Conservation (phyloP, 1,140 invertebrate genomes). For the Melipona quadrifasciata region DNA sequence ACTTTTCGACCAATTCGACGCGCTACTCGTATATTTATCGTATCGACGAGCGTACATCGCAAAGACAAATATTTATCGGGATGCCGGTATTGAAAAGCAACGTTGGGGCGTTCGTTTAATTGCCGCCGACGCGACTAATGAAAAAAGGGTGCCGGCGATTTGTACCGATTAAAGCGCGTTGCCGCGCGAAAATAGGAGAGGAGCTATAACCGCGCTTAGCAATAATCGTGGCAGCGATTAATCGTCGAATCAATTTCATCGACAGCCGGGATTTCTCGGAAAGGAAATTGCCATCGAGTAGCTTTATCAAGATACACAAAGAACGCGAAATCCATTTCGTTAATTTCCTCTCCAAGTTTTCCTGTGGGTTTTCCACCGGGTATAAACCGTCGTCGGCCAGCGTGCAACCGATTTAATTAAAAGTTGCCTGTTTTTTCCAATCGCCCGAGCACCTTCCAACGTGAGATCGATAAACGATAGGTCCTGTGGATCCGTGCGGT, state of each 20-base stretch:
- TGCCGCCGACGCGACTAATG: background rate
- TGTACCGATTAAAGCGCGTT: background rate
- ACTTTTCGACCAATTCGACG: background rate
- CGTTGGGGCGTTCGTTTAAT: background rate
- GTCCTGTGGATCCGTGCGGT: background rate
- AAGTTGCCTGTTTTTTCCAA: conserved; percentile 13
- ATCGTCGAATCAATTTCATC: background rate
- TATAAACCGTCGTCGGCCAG: background rate
- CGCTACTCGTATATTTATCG: background rate
- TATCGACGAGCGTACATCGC: too few species aligned
- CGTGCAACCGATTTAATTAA: conserved; percentile 11
- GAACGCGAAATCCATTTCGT: conserved; percentile 24
- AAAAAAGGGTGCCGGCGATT: background rate
- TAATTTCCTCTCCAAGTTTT: conserved; percentile 6
- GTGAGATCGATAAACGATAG: background rate
- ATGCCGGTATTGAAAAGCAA: background rate
- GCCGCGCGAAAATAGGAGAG: background rate
- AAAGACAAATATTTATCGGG: background rate
- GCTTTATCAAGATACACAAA: conserved; percentile 10
- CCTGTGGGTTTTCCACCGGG: background rate
- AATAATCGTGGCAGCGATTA: background rate
- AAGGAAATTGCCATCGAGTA: conserved; percentile 3
- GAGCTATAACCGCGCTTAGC: background rate
- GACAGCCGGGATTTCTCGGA: background rate
- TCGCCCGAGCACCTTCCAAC: conserved; percentile 1